phyloP scores from a whole-genome alignment of 2,113 vertebrate species.

The Campylomormyrus numenius region DNA sequence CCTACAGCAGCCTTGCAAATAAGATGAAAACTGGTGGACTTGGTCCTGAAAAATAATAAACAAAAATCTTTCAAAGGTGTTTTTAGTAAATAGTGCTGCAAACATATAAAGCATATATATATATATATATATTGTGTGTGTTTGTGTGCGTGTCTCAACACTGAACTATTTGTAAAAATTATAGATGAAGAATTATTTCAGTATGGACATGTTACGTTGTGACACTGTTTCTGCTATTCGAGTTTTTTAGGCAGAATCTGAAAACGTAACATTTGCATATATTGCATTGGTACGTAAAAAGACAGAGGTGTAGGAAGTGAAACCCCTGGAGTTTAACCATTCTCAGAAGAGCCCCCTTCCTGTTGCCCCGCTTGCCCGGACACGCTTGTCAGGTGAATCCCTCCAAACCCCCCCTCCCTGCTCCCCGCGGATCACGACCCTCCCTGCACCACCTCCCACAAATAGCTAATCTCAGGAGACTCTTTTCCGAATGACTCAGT shows the following conservation, averaged over 20 bases:
- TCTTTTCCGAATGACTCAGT: slow-evolving; percentile 12
- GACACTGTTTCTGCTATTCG: neutral
- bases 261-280: neutral
- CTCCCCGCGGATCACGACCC: neutral
- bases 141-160: neutral
- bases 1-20: neutral
- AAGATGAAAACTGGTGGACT: neutral
- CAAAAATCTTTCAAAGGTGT: neutral
- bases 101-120: neutral
- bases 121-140: neutral
- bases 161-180: neutral
- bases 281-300: neutral
- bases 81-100: neutral
- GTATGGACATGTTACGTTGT: neutral
- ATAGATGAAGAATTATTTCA: neutral
- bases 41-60: neutral
- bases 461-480: slow-evolving; percentile 6
- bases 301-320: neutral
- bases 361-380: neutral
- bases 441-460: neutral
- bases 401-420: neutral
- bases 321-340: neutral
- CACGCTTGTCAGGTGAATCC: neutral
- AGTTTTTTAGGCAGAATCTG: neutral
- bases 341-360: neutral